Evolutionary conservation across 2,888 invertebrate species (phyloP).

Genomic region (Drosophila mercatorum): DNA sequence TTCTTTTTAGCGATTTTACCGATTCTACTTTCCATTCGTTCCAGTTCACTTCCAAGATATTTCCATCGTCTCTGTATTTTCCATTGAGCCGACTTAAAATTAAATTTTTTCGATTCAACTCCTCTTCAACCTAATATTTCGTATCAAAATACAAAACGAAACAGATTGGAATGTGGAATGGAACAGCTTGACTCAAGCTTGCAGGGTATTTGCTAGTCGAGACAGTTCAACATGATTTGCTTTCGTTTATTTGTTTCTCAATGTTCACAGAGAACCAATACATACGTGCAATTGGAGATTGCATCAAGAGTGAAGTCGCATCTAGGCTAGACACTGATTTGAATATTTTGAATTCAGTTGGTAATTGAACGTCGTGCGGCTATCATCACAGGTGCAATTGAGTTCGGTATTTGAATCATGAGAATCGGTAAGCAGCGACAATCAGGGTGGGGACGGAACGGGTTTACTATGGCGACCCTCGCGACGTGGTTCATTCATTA

Average conservation of each 20-base stretch:
- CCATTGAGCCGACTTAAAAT: background rate
- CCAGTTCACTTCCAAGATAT: too few species aligned
- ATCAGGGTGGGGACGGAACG: slow-evolving; percentile 3
- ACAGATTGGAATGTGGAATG: background rate
- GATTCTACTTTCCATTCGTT: too few species aligned
- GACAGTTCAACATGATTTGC: background rate
- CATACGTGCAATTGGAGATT: slow-evolving; percentile 40
- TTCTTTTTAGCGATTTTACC: background rate
- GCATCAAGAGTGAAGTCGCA: slow-evolving; percentile 54
- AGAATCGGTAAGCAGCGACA: slow-evolving; percentile 68
- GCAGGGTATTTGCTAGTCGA: slow-evolving; percentile 6
- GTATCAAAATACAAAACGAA: too few species aligned
- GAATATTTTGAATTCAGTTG: slow-evolving; percentile 73
- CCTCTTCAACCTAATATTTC: too few species aligned
- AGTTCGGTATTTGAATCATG: slow-evolving; percentile 39
- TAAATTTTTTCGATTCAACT: too few species aligned
- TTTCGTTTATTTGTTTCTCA: background rate
- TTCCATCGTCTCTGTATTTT: too few species aligned
- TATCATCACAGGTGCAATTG: slow-evolving; percentile 45
- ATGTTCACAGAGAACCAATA: slow-evolving; percentile 18
- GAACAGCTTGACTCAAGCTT: too few species aligned
- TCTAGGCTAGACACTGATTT: slow-evolving; percentile 60
- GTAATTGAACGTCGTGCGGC: slow-evolving; percentile 53
- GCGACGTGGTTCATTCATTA: slow-evolving; percentile 66
- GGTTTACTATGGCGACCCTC: slow-evolving; percentile 48